Evolutionary conservation across 2,113 vertebrate species (phyloP).

Genomic region (Nerophis ophidion): DNA sequence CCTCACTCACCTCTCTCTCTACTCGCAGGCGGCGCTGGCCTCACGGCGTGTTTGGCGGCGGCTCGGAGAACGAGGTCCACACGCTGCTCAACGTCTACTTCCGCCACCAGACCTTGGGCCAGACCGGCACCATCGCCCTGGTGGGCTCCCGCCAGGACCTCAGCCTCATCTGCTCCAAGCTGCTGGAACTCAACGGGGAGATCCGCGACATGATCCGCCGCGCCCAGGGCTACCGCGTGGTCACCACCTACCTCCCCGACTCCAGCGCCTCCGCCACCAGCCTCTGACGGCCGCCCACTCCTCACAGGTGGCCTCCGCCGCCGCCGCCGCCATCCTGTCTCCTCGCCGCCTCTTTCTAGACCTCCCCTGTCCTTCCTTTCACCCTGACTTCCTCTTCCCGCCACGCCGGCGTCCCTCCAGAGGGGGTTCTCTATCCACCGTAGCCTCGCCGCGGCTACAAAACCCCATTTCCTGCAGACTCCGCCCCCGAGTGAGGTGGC

Average conservation of each 20-base stretch:
- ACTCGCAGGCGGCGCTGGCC: conserved; percentile 86
- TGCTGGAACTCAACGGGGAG: conserved; percentile 95
- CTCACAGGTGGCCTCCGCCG: conserved; percentile 49
- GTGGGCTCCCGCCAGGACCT: conserved; percentile 96
- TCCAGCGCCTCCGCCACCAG: conserved; percentile 88
- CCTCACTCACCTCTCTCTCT: too few relatives aligned
- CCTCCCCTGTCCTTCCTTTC: conserved; percentile 13
- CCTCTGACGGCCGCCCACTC: conserved; percentile 90
- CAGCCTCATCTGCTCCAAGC: conserved; percentile 88
- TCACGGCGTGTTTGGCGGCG: conserved; percentile 90
- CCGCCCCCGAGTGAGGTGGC: conserved; percentile 33
- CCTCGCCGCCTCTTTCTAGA: conserved; percentile 25
- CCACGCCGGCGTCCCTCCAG: conserved; percentile 20
- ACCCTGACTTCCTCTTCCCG: conserved; percentile 28
- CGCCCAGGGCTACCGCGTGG: conserved; percentile 89
- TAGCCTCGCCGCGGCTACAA: not conserved
- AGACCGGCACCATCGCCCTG: conserved; percentile 93
- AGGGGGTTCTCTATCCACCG: conserved; percentile 13
- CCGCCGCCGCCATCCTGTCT: conserved; percentile 45
- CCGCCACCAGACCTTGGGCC: conserved; percentile 94
- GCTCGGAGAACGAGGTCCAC: conserved; percentile 91
- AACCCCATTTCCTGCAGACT: not conserved
- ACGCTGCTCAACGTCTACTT: conserved; percentile 97
- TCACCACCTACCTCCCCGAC: conserved; percentile 91
- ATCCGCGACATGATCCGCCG: conserved; percentile 96